These are phyloP conservation scores for Syngnathus floridae DNA, from an alignment of 2,113 vertebrate species.

Conservation along the genomic window DNA sequence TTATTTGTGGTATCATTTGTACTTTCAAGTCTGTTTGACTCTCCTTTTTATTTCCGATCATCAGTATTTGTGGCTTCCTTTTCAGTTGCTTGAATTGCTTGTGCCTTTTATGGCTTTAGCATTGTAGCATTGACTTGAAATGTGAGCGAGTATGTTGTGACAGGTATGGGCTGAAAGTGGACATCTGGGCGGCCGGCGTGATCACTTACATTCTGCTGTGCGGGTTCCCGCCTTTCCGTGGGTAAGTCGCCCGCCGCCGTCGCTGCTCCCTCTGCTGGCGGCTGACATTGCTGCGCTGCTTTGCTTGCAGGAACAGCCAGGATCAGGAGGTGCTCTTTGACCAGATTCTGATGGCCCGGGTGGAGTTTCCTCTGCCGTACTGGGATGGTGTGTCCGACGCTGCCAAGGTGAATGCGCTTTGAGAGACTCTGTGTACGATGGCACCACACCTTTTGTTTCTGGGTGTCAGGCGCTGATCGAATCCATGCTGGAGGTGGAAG, in stretches of 20 bases:
- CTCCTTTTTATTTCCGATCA: neutral
- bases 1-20: neutral
- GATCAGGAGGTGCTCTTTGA: constrained; percentile 97
- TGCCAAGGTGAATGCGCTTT: constrained; percentile 75
- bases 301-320: constrained; percentile 79
- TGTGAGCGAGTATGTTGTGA: constrained; percentile 18
- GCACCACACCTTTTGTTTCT: neutral
- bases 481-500: constrained; percentile 93
- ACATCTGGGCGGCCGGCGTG: constrained; percentile 98
- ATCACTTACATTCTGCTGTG: constrained; percentile 97
- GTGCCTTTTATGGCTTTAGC: no score
- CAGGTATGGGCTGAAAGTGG: constrained; percentile 97
- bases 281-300: neutral
- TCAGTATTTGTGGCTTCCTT: no score
- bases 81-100: no score
- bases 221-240: constrained; percentile 94
- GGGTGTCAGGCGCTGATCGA: constrained; percentile 84
- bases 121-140: neutral
- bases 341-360: constrained; percentile 94
- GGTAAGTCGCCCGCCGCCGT: constrained; percentile 67
- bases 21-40: no score
- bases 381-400: constrained; percentile 96
- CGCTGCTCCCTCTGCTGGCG: constrained; percentile 26
- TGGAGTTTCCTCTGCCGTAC: constrained; percentile 93
- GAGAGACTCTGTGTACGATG: neutral